A percentile compares a stretch with the other conserved stretches of the same genome.
phyloP scores from a whole-genome alignment of 2,113 vertebrate genomes.

The Oreochromis niloticus region DNA sequence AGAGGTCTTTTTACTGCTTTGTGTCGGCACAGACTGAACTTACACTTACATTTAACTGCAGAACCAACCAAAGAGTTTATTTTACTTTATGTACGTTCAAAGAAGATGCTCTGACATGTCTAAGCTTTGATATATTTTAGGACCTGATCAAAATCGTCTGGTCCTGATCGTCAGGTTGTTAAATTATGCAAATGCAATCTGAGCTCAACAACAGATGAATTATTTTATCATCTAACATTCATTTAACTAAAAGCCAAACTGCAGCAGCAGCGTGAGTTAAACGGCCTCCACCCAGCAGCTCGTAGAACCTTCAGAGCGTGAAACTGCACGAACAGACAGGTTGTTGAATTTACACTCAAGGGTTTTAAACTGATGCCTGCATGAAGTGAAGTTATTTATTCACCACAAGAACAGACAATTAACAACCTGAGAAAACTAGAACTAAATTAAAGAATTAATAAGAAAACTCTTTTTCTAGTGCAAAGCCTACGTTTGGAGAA shows the following conservation, averaged over 20 bases:
- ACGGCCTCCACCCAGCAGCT: not conserved
- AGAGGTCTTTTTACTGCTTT: not conserved
- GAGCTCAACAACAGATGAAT: rapidly evolving
- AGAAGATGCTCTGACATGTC: not conserved
- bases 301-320: not conserved
- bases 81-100: not conserved
- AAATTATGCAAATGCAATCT: not conserved
- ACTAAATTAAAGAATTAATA: not conserved
- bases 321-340: not conserved
- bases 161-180: not conserved
- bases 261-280: not conserved
- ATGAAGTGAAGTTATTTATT: not conserved
- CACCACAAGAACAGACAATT: rapidly evolving
- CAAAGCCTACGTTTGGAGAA: not conserved
- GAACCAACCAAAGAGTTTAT: not conserved
- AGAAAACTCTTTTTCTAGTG: not conserved
- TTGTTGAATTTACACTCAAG: not conserved
- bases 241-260: not conserved
- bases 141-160: rapidly evolving
- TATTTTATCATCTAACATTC: not conserved
- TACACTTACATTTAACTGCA: not conserved
- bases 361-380: not conserved
- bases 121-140: not conserved
- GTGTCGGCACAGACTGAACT: not conserved
- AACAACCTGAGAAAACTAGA: not conserved